Conservation (phyloP, 2,797 vertebrate species). For the Hoplostethus mediterraneus region DNA sequence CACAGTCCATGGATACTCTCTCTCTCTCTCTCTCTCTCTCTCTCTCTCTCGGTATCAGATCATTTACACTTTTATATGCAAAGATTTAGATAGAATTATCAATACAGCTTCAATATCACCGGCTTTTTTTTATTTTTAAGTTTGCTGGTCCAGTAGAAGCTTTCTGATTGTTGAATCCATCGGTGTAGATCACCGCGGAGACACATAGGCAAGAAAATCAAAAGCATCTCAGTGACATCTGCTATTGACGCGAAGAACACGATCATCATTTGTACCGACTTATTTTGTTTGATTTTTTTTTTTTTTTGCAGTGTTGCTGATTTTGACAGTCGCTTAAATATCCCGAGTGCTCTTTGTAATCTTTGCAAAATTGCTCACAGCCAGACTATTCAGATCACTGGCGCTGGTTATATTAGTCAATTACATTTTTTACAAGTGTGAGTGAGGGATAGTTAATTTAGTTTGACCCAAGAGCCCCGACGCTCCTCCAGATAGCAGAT, state of each 20-base stretch:
- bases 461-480: constrained; percentile 75
- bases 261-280: too few relatives aligned
- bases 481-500: constrained; percentile 77
- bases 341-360: constrained; percentile 58
- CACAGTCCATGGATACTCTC: neutral
- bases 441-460: constrained; percentile 79
- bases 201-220: too few relatives aligned
- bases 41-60: too few relatives aligned
- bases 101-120: neutral
- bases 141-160: too few relatives aligned
- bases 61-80: neutral
- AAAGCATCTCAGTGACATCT: too few relatives aligned
- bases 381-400: constrained; percentile 62
- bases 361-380: constrained; percentile 55
- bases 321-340: constrained; percentile 1
- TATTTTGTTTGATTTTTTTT: too few relatives aligned
- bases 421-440: constrained; percentile 81
- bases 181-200: too few relatives aligned
- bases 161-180: too few relatives aligned
- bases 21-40: too few relatives aligned
- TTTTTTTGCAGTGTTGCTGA: constrained; percentile 5
- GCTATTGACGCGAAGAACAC: too few relatives aligned
- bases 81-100: neutral
- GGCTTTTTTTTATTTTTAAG: too few relatives aligned
- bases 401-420: constrained; percentile 77